Conservation (phyloP, 53 echinoderm and acorn worm genomes). For the Mesocentrotus franciscanus region DNA sequence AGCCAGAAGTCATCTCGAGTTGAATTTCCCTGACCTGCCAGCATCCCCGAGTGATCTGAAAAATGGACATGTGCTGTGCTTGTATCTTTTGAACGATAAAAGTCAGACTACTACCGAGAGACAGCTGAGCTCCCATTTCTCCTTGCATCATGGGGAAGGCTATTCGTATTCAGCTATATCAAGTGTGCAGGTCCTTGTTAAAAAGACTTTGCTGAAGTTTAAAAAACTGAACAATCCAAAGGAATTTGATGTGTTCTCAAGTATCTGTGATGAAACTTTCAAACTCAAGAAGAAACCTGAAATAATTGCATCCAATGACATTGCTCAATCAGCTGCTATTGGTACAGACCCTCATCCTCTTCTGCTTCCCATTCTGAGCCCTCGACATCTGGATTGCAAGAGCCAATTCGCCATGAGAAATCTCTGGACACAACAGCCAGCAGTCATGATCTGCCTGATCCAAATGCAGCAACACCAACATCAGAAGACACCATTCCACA, state of each 20-base stretch:
- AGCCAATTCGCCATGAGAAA: neutral
- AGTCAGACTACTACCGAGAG: neutral
- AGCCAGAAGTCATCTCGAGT: neutral
- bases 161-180: neutral
- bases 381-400: slow-evolving; percentile 22
- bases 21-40: slow-evolving; percentile 7
- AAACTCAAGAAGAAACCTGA: neutral
- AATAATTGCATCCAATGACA: neutral
- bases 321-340: neutral
- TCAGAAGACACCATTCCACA: neutral
- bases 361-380: neutral
- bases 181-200: neutral
- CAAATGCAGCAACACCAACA: neutral
- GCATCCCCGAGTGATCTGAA: neutral
- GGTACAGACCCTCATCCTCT: slow-evolving; percentile 5
- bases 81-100: neutral
- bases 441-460: neutral
- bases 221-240: slow-evolving; percentile 73
- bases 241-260: slow-evolving; percentile 59
- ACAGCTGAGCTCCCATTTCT: slow-evolving; percentile 1
- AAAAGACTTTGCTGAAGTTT: slow-evolving; percentile 61
- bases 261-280: slow-evolving; percentile 70
- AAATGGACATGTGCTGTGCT: slow-evolving; percentile 27
- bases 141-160: neutral
- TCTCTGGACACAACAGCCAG: no score